Percentiles rank a stretch among this genome's conserved stretches.
Conservation (phyloP, 2,888 invertebrate species). For the Ochropleura leucogaster region DNA sequence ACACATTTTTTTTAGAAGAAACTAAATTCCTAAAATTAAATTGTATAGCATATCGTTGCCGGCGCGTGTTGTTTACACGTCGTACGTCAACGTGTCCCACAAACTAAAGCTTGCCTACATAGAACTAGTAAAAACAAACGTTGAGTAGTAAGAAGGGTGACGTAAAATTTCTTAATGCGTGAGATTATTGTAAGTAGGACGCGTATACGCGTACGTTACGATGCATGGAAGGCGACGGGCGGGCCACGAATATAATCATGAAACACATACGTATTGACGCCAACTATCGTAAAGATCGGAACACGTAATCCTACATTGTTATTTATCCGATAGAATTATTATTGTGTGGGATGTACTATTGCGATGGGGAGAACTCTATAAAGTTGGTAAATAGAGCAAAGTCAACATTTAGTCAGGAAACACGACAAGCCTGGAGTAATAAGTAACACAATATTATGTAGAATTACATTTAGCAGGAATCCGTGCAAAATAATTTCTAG, state of each 20-base stretch:
- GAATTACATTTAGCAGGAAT: too few species aligned
- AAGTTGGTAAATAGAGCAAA: background rate
- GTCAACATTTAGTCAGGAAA: too few species aligned
- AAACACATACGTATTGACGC: too few species aligned
- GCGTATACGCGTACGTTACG: conserved; percentile 1
- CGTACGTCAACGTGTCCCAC: background rate
- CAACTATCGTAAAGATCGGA: background rate
- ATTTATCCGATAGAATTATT: background rate
- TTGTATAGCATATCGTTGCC: background rate
- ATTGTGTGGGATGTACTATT: background rate
- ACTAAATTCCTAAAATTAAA: background rate
- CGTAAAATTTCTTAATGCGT: conserved; percentile 39
- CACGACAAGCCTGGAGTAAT: too few species aligned
- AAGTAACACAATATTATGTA: too few species aligned
- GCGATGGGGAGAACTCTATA: background rate
- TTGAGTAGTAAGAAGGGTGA: conserved; percentile 15
- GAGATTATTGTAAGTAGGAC: conserved; percentile 42
- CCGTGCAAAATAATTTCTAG: too few species aligned
- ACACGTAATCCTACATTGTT: conserved; percentile 10
- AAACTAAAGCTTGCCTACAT: background rate
- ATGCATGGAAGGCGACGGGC: conserved; percentile 16
- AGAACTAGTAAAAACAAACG: conserved; percentile 21
- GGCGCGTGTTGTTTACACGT: background rate
- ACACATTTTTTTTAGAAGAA: background rate
- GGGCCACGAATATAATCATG: conserved; percentile 6